Evolutionary conservation across 2,888 invertebrate species (phyloP).

Genomic region (Ditylenchus weischeri): DNA sequence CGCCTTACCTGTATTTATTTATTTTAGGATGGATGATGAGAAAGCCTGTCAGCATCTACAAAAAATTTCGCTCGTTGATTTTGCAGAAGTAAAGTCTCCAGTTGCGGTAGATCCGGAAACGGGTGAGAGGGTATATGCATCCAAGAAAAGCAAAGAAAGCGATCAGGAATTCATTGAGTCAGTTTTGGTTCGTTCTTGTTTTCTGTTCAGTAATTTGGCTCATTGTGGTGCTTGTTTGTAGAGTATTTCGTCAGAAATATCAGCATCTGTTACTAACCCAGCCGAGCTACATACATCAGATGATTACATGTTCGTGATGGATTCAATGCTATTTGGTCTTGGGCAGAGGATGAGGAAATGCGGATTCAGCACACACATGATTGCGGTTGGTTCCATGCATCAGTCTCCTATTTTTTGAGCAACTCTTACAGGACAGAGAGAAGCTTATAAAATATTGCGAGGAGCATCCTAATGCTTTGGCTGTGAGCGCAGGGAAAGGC

Average conservation of each 20-base stretch:
- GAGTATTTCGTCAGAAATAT: constrained; percentile 1
- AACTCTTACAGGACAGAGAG: constrained; percentile 15
- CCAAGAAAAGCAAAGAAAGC: constrained; percentile 1
- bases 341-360: constrained; percentile 24
- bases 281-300: constrained; percentile 12
- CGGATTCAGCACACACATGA: constrained; percentile 23
- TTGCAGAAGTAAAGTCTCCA: constrained; percentile 4
- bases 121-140: background rate
- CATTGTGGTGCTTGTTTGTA: background rate
- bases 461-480: constrained; percentile 11
- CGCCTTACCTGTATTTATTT: too few species aligned
- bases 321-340: constrained; percentile 27
- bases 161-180: constrained; percentile 9
- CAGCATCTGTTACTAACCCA: background rate
- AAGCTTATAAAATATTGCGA: constrained; percentile 22
- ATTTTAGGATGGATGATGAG: constrained; percentile 9
- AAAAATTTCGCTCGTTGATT: constrained; percentile 1
- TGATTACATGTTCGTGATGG: constrained; percentile 23
- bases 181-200: constrained; percentile 5
- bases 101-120: background rate
- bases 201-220: background rate
- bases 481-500: constrained; percentile 22
- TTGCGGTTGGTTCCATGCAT: background rate
- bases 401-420: background rate
- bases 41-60: constrained; percentile 1